Percentiles rank a stretch among this genome's conserved stretches.
These are phyloP conservation scores for Scylla paramamosain DNA, from an alignment of 1,140 invertebrate genomes.

Conservation along the genomic window DNA sequence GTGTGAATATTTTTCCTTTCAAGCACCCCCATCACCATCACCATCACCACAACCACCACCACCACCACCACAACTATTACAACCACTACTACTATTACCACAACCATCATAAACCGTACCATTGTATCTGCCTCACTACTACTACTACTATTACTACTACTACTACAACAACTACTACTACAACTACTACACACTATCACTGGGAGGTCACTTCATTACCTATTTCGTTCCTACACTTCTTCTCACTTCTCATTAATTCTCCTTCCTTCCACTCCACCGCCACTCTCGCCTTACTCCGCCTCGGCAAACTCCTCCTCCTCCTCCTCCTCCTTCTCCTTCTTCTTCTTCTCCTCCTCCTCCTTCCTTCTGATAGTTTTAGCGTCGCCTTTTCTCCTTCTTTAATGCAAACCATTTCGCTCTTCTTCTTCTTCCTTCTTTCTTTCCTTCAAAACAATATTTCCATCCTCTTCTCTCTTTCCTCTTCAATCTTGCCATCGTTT, in stretches of 20 bases:
- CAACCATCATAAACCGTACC: not conserved
- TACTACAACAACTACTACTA: not conserved
- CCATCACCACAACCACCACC: too few species aligned
- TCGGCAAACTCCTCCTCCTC: not conserved
- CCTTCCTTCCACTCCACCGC: not conserved
- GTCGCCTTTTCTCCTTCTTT: too few species aligned
- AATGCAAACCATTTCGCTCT: too few species aligned
- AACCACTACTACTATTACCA: too few species aligned
- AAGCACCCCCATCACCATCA: too few species aligned
- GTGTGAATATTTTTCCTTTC: too few species aligned
- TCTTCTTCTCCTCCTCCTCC: not conserved
- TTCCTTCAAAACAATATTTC: too few species aligned
- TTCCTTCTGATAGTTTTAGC: too few species aligned
- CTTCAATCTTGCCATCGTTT: too few species aligned
- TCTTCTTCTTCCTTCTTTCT: too few species aligned
- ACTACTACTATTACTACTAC: not conserved
- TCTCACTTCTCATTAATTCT: not conserved
- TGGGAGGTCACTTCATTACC: not conserved
- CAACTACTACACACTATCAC: not conserved
- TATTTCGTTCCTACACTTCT: not conserved
- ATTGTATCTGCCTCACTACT: not conserved
- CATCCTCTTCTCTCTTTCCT: too few species aligned
- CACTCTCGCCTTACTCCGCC: not conserved
- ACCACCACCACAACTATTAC: too few species aligned
- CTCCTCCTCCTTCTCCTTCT: not conserved